Base-by-base conservation (phyloP, 2,888 invertebrate genomes). In the Schizotus pectinicornis region DNA sequence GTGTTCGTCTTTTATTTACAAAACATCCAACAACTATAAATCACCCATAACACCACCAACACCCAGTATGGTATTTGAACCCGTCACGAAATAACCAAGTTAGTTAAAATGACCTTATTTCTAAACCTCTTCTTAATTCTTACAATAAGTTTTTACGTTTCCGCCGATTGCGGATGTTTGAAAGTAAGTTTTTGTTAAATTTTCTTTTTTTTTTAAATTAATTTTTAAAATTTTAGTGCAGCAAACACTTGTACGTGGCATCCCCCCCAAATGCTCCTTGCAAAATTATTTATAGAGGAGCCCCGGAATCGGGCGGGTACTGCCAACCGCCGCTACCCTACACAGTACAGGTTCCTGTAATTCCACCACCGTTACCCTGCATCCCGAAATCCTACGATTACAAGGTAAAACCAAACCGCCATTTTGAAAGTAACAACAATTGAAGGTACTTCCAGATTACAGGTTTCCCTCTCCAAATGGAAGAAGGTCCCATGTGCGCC, bases 91-190 rank as follows among this genome's bases (percentile, higher is more conserved):
- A n/a, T n/a, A n/a, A n/a, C n/a, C n/a, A n/a, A n/a, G n/a, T 22
- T 5, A 22, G 22, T 22, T 5, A 22, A 22, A 22, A 22, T 22
- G 22, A 22, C 2, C 3, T 3, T 22, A 5, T 3, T 22, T 22
- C 22, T 22, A 2, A 22, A 22, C 22, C 5, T 22, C 5, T 22
- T 22, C 5, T 22, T 22, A 5, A 5, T 22, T 5, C 22, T 22
- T 3, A 22, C 22, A 3, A 22, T 22, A 22, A 5, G 3, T 22
- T 22, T 22, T 22, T 22, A 62, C 30, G 71, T 65, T 22, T 61
- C 53, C 8, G 73, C 74, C 3, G 67, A 77, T 50, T 79, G 79
- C 52, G 78, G 78, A 36, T 79, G 78, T 53, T 62, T 77, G 31
- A 73, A 74, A 62, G 78, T 77, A 69, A 74, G 75, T 71, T n/a